A percentile compares a stretch with the other conserved stretches of the same genome.
Evolutionary conservation across 1,140 invertebrate species (phyloP).

Genomic region (Araneus ventricosus): DNA sequence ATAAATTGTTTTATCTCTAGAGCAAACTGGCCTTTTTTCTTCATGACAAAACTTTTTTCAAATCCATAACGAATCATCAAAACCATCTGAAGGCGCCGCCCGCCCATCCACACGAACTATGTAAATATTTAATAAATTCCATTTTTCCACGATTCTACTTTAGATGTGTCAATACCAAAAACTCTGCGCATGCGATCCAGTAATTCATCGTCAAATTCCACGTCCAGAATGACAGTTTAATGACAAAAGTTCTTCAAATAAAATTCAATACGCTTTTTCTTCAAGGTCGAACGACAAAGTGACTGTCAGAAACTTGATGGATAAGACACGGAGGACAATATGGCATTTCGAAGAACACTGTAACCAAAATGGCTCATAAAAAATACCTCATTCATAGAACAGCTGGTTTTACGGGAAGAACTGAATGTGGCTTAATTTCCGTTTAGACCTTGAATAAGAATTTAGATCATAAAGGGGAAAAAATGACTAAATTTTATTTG

Average conservation of each 20-base stretch:
- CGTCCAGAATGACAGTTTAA: conserved; percentile 4
- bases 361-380: not conserved
- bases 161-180: not conserved
- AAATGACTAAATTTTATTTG: too few relatives aligned
- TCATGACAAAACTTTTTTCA: not conserved
- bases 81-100: not conserved
- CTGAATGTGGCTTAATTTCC: too few relatives aligned
- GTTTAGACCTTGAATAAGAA: too few relatives aligned
- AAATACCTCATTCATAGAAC: too few relatives aligned
- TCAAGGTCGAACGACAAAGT: not conserved
- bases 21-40: not conserved
- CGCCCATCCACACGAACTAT: not conserved
- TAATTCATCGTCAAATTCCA: not conserved
- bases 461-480: too few relatives aligned
- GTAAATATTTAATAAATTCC: conserved; percentile 9
- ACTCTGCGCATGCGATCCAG: not conserved
- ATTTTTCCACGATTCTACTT: not conserved
- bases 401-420: too few relatives aligned
- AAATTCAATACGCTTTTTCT: conserved; percentile 6
- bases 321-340: not conserved
- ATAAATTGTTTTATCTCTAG: too few relatives aligned
- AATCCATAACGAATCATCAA: not conserved
- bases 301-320: not conserved
- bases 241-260: conserved; percentile 11
- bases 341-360: not conserved